These are phyloP conservation scores for Hemibagrus guttatus DNA, from an alignment of 2,797 vertebrate genomes.

Conservation along the genomic window DNA sequence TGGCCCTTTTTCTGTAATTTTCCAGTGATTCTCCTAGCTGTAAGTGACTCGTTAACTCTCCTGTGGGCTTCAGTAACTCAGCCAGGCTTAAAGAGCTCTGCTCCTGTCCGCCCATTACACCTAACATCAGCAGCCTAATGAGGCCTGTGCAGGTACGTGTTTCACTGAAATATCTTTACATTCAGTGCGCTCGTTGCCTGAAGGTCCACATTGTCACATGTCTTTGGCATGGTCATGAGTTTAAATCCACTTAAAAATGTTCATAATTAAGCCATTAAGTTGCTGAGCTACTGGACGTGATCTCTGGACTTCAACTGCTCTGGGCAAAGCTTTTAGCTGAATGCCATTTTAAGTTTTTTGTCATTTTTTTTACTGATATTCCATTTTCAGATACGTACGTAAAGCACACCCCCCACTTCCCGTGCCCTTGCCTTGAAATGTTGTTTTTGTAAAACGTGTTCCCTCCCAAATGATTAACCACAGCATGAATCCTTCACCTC, in stretches of 20 bases:
- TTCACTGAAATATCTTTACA: background rate
- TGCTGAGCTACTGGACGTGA: background rate
- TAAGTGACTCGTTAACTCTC: constrained; percentile 7
- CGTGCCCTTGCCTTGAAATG: background rate
- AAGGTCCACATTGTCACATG: constrained; percentile 10
- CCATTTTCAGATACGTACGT: background rate
- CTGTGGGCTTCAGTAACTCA: constrained; percentile 36
- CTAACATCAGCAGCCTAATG: constrained; percentile 35
- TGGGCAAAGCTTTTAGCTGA: background rate
- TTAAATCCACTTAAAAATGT: background rate
- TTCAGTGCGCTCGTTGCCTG: background rate
- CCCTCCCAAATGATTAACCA: constrained; percentile 41
- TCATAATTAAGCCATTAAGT: constrained; percentile 2
- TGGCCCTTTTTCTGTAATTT: background rate
- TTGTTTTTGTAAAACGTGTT: constrained; percentile 8
- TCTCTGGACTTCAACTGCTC: background rate
- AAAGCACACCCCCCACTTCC: too few species aligned
- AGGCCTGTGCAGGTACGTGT: constrained; percentile 17
- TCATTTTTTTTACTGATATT: background rate
- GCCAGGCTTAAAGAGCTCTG: constrained; percentile 7
- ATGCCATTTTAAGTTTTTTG: background rate
- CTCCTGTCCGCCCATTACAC: constrained; percentile 27
- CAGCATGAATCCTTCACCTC: constrained; percentile 23
- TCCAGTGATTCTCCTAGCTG: background rate
- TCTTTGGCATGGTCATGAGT: background rate